phyloP scores from a whole-genome alignment of 64 coral and sea anemone species.

The Pocillopora damicornis region DNA sequence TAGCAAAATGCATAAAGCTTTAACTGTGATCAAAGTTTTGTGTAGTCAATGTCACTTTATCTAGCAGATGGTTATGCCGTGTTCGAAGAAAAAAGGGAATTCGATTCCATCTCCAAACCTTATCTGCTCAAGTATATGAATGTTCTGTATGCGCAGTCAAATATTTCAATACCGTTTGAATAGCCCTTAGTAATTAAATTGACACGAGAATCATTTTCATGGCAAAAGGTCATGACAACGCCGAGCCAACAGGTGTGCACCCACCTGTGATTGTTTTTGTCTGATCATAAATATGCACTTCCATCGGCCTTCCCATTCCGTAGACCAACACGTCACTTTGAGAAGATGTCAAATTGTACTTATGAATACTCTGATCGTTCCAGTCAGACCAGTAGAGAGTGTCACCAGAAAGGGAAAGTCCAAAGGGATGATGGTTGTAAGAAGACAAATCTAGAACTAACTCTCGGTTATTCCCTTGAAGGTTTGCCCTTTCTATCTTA shows the following conservation, averaged over 20 bases:
- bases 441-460: background rate
- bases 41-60: too few relatives aligned
- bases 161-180: too few relatives aligned
- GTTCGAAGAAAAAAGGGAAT: too few relatives aligned
- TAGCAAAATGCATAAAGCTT: background rate
- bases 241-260: background rate
- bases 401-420: background rate
- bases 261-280: background rate
- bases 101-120: too few relatives aligned
- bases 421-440: slow-evolving; percentile 6
- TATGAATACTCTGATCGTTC: background rate
- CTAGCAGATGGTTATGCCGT: too few relatives aligned
- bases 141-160: too few relatives aligned
- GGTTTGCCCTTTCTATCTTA: slow-evolving; percentile 11
- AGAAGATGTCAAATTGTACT: background rate
- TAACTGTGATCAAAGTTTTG: too few relatives aligned
- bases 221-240: too few relatives aligned
- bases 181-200: too few relatives aligned
- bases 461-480: background rate
- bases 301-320: slow-evolving; percentile 15
- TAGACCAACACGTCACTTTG: background rate
- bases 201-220: too few relatives aligned
- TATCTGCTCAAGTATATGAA: too few relatives aligned
- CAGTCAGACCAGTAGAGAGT: slow-evolving; percentile 37
- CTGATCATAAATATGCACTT: background rate